Evolutionary conservation across 2,113 vertebrate genomes (phyloP).

Genomic region (Sander vitreus): DNA sequence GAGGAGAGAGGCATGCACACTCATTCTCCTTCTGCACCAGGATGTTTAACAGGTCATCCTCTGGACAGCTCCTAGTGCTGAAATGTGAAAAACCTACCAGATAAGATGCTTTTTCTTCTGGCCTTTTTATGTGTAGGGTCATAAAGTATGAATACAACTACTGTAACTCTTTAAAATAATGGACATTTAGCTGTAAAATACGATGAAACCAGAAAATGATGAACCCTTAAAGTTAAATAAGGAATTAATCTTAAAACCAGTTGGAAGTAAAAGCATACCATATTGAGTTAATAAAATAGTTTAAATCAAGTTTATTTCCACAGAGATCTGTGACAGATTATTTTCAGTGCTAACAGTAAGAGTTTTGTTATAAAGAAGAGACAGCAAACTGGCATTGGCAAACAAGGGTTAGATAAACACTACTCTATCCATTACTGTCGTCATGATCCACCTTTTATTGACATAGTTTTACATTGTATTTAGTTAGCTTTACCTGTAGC

Average conservation of each 20-base stretch:
- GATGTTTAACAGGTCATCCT: not conserved
- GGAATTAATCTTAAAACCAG: not conserved
- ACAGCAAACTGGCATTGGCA: not conserved
- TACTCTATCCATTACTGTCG: not conserved
- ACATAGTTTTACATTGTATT: not conserved
- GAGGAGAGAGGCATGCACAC: not conserved
- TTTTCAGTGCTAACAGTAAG: not conserved
- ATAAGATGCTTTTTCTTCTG: not conserved
- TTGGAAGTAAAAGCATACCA: not conserved
- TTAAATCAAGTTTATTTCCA: not conserved
- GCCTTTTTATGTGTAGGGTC: not conserved
- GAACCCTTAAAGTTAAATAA: not conserved
- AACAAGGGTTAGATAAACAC: not conserved
- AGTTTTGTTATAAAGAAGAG: not conserved
- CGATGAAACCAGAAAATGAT: not conserved
- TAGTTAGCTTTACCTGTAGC: not conserved
- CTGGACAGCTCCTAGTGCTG: conserved; percentile 42
- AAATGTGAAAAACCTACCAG: not conserved
- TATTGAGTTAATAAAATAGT: not conserved
- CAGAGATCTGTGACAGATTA: not conserved
- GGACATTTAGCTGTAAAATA: not conserved
- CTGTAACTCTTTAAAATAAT: not conserved
- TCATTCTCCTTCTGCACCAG: not conserved
- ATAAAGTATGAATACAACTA: not conserved
- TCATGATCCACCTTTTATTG: not conserved